Base-by-base conservation (phyloP, 2,113 vertebrate genomes). In the Phaetusa simplex region DNA sequence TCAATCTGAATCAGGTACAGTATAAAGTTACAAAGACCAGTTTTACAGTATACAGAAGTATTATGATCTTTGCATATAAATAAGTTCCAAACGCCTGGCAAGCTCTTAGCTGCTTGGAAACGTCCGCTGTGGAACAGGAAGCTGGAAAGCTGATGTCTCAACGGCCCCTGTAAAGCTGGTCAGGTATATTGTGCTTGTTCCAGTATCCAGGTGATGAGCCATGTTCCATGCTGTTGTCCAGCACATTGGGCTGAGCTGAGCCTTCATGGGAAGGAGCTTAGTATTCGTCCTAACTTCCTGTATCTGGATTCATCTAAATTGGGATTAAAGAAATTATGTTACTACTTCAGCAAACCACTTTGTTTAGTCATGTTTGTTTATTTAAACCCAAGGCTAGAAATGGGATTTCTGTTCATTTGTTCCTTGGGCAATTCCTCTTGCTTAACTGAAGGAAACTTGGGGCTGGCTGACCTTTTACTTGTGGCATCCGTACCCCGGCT, bases 1-100 rank as follows among this genome's bases (percentile, higher is more conserved):
- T 72, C 98, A 99, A 49, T 98, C 98, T 8, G 99, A 99, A 80
- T 98, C 98, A 94, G 99, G 99, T 99, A 98, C 9, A 78, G 82
- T 76, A 27, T 34, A 27, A 22, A 29, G 27, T 53, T 61, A 24
- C 56, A 29, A 14, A 66, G 22, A 59, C n/a, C 43, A 15, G 21
- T 22, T 86, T 47, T 52, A 21, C 43, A 67, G 5, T 40, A 19
- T 56, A 30, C 56, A 26, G 64, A n/a, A 13, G 2, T 56, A 7
- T 21, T 38, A 21, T 11, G 30, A 42, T 77, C 66, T 83, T 78
- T 82, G n/a, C 49, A 12, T 80, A 3, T 76, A 45, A 78, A 34
- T 32, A 29, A 62, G 29, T 43, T 82, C 49, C 62, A 34, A 82
- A 56, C 6, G 1, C n/a, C 53, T 42, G 10, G 30, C 8, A 49